Evolutionary conservation across 2,888 invertebrate species (phyloP).

Genomic region (Oxycera nigricornis): DNA sequence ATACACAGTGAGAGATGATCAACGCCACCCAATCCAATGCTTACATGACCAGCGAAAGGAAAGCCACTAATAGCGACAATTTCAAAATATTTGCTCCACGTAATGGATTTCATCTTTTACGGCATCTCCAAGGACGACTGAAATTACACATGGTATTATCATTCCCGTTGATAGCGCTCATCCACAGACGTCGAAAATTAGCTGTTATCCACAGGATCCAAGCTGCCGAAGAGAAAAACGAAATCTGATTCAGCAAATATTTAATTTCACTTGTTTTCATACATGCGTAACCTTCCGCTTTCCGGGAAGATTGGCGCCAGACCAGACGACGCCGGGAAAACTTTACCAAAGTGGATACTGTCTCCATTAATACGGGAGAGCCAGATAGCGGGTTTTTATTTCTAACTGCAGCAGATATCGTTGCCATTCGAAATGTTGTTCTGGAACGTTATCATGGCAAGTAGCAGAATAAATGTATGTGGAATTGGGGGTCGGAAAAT

Average conservation of each 20-base stretch:
- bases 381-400: conserved; percentile 8
- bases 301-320: conserved; percentile 43
- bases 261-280: conserved; percentile 32
- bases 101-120: conserved; percentile 5
- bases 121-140: conserved; percentile 8
- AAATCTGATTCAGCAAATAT: conserved; percentile 30
- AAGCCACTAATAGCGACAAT: background rate
- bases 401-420: background rate
- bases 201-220: background rate
- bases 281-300: conserved; percentile 24
- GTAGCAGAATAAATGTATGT: conserved; percentile 7
- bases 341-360: conserved; percentile 17
- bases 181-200: conserved; percentile 6
- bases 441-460: background rate
- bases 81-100: background rate
- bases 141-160: background rate
- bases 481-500: conserved; percentile 36
- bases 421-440: conserved; percentile 21
- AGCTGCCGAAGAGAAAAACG: background rate
- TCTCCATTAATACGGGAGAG: conserved; percentile 31
- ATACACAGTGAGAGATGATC: no score
- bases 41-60: no score
- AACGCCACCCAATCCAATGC: no score
- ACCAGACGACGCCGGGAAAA: conserved; percentile 44
- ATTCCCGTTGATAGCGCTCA: background rate